Base-by-base conservation (phyloP, 2,113 vertebrate species). In the Progne subis region DNA sequence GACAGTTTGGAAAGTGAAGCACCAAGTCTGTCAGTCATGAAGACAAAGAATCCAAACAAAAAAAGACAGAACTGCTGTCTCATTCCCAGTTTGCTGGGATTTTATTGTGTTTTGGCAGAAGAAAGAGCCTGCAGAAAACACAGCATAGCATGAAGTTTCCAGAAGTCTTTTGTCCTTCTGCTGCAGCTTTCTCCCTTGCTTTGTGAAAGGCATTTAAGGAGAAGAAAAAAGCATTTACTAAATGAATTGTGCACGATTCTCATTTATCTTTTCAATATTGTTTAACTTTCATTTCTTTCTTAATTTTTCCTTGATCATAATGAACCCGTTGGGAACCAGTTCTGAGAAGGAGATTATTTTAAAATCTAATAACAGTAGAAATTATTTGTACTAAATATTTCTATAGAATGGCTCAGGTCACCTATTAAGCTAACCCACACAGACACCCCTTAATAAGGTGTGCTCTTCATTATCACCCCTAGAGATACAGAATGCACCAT, bases 391-490 rank as follows among this genome's bases (percentile, higher is more conserved):
- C 24, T 60, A 91, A 85, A 46, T 78, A 92, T 80, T 88, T 88
- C 79, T 60, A 31, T 0, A 44, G 56, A 90, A 92, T 12, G 18
- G 56, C 29, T 67, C 39, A 41, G 79, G 71, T 95, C 82, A 96
- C 43, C 82, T 92, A 63, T 68, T 86, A 79, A 82, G 82, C 71
- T 67, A 94, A 94, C 60, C 49, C 85, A 88, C 60, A 83, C 15
- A 63, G 85, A 77, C 53, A 82, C 32, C 49, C 85, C 44, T 65
- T 90, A 94, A 90, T 70, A 96, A 93, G 76, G 52, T 31, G 59
- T 1, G 4, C 55, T 93, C 88, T 92, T 96, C 88, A 88, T 95
- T 94, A 88, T 70, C 82, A 80, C 74, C 94, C 85, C 90, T 56
- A 41, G 93, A 90, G 94, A 87, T 68, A 63, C 8, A n/a, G 67